Conservation (phyloP, 2,888 invertebrate species). For the Euphydryas editha region DNA sequence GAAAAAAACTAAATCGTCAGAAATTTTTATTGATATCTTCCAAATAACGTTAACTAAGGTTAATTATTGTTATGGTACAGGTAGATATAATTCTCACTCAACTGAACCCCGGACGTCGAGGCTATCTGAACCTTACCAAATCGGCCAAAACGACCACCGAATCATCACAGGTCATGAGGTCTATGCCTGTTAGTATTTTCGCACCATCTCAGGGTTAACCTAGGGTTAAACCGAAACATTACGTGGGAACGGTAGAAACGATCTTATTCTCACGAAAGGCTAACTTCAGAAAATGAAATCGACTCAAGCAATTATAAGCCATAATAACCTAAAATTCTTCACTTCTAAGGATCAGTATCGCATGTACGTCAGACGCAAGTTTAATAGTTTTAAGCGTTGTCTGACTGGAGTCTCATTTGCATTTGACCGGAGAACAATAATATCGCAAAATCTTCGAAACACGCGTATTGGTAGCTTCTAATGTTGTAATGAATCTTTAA, state of each 20-base stretch:
- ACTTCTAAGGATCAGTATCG: conserved; percentile 21
- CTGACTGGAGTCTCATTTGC: conserved; percentile 58
- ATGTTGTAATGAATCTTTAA: conserved; percentile 27
- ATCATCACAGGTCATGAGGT: conserved; percentile 45
- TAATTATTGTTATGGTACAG: neutral
- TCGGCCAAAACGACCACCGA: conserved; percentile 31
- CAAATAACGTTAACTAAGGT: too few species aligned
- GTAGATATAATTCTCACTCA: neutral
- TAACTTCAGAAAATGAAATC: conserved; percentile 11
- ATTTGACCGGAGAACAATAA: conserved; percentile 62
- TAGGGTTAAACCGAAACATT: conserved; percentile 62
- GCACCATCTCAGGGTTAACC: conserved; percentile 64
- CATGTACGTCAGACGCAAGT: conserved; percentile 3
- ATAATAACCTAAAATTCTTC: neutral
- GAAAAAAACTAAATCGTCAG: too few species aligned
- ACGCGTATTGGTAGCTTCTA: conserved; percentile 29
- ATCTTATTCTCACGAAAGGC: conserved; percentile 64
- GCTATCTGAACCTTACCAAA: conserved; percentile 15
- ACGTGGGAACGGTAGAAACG: conserved; percentile 61
- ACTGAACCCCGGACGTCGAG: neutral
- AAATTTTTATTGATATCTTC: too few species aligned
- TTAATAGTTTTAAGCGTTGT: conserved; percentile 26
- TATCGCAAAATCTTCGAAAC: conserved; percentile 49
- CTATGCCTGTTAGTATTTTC: conserved; percentile 54
- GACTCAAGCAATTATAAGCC: conserved; percentile 16